phyloP scores from a whole-genome alignment of 2,113 vertebrate species.

The Pungitius pungitius region DNA sequence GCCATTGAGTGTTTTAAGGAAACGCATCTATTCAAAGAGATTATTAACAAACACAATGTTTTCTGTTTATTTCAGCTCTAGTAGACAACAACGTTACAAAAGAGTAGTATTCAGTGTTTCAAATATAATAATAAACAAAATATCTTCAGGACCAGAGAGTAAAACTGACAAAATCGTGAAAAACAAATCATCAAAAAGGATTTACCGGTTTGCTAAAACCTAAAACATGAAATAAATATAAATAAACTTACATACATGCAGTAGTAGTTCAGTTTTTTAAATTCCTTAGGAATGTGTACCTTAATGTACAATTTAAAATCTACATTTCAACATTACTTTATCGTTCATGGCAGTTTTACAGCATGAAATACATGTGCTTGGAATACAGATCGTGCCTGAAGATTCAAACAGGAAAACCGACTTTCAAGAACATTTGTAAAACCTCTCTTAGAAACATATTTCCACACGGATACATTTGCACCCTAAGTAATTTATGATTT shows the following conservation, averaged over 20 bases:
- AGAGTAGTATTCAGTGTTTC: neutral
- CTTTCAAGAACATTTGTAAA: conserved; percentile 8
- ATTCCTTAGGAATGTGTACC: conserved; percentile 9
- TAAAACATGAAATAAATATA: neutral
- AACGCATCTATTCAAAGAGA: conserved; percentile 1
- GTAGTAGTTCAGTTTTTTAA: neutral
- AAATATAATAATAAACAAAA: neutral
- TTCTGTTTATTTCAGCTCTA: neutral
- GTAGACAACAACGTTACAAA: neutral
- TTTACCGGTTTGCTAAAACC: neutral
- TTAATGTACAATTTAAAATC: conserved; percentile 5
- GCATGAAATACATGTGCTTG: conserved; percentile 8
- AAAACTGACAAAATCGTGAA: neutral
- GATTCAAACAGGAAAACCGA: conserved; percentile 15
- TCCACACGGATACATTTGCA: conserved; percentile 2
- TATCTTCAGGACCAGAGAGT: neutral
- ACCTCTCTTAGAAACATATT: conserved; percentile 4
- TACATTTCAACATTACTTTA: neutral
- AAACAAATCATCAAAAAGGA: neutral
- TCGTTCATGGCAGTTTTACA: neutral
- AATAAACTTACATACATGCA: neutral
- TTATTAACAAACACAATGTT: neutral
- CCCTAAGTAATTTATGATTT: conserved; percentile 32
- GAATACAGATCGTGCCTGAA: conserved; percentile 1
- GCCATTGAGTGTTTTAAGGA: neutral